Evolutionary conservation across 2,797 vertebrate genomes (phyloP).

Genomic region (Poecilia wingei): DNA sequence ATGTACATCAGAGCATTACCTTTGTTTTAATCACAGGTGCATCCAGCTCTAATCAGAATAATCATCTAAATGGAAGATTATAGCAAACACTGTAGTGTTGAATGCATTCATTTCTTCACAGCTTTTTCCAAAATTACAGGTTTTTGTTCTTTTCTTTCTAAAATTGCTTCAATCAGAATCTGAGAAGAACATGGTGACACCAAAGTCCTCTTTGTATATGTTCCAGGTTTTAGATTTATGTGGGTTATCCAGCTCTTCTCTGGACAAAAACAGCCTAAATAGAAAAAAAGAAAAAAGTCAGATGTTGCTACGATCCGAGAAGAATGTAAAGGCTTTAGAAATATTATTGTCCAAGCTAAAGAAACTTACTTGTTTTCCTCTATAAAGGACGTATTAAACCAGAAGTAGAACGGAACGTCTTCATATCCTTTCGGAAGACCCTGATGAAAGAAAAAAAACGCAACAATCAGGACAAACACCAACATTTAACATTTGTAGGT

Average conservation of each 20-base stretch:
- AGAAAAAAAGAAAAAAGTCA: not conserved
- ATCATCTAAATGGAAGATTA: constrained; percentile 3
- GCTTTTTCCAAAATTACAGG: constrained; percentile 2
- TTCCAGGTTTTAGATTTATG: constrained; percentile 93
- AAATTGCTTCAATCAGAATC: constrained; percentile 70
- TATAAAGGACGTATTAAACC: constrained; percentile 95
- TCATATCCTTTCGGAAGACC: constrained; percentile 92
- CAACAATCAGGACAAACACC: not conserved
- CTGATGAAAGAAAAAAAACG: constrained; percentile 60
- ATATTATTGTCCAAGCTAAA: not conserved
- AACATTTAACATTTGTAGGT: not conserved
- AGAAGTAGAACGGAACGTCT: constrained; percentile 94
- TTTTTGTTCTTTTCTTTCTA: not conserved
- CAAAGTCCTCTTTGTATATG: constrained; percentile 89
- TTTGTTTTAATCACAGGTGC: not conserved
- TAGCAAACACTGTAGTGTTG: constrained; percentile 27
- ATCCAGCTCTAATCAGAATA: not conserved
- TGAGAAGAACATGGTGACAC: constrained; percentile 86
- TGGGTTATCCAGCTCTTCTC: constrained; percentile 93
- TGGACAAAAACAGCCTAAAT: constrained; percentile 87
- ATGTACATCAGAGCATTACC: not conserved
- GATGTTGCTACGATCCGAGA: not conserved
- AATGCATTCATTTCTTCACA: constrained; percentile 3
- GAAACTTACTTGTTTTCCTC: constrained; percentile 85
- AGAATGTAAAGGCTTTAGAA: rapidly evolving